Evolutionary conservation across 2,888 invertebrate genomes (phyloP), one percentile per base, ranked within the genome.

Genomic region (Thymelicus sylvestris): DNA sequence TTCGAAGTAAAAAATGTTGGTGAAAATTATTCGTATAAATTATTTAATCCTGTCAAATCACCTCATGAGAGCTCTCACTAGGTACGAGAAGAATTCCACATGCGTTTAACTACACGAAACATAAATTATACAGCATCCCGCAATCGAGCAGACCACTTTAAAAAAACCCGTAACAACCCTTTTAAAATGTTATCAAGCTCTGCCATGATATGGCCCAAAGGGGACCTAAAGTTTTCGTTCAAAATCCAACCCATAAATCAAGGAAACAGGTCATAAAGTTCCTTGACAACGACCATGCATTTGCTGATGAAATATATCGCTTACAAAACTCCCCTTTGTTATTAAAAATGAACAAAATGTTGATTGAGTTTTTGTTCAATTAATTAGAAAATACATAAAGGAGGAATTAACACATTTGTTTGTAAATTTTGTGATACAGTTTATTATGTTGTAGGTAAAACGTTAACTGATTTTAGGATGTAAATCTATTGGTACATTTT

Each of bases 291-390:
- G 24, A 38, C 64, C 41, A 48, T 64, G 64, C 60, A 60, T 65
- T 60, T 82, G 81, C 79, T 81, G 78, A 77, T 74, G 81, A 78
- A 82, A 78, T 81, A 79, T 81, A 81, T 81, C 79, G 80, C 80
- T 59, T 41, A 63, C 39, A 60, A 48, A 68, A 66, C 77, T 78
- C 74, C 82, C 81, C 78, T 81, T 80, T 80, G 80, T 80, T 82
- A 81, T 80, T 78, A 87, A 86, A 87, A 85, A 85, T 83, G 79
- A 80, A 87, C 79, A 80, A 80, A 78, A 77, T 84, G 82, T 82
- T 86, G 83, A 88, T 88, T 87, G 85, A 82, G 77, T 86, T 87
- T 82, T 81, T 82, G 77, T 81, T 82, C 81, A 86, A 85, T 85
- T 85, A 81, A 81, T 79, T 75, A 75, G 74, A 75, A 78, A 81